Evolutionary conservation across 2,888 invertebrate species (phyloP).

Genomic region (Drosophila mimetica): DNA sequence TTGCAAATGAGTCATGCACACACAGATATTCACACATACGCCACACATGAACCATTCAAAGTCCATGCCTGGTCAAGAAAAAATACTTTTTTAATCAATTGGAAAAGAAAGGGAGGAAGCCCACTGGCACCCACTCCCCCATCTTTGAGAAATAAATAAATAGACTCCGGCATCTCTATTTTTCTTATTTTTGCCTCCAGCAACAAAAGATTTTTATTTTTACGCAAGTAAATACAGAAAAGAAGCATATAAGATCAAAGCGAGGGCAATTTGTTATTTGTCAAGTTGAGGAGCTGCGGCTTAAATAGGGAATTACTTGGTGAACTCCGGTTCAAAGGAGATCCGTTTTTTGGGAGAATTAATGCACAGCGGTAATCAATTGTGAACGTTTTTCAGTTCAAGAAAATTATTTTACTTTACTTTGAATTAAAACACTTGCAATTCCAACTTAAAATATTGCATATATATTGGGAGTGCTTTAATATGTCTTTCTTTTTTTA

Average conservation of each 20-base stretch:
- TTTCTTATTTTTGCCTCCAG: slow-evolving; percentile 2
- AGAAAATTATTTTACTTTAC: too few relatives aligned
- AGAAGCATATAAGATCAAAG: slow-evolving; percentile 21
- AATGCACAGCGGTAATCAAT: too few relatives aligned
- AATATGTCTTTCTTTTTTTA: too few relatives aligned
- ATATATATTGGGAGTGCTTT: too few relatives aligned
- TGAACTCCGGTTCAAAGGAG: slow-evolving; percentile 4
- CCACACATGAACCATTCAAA: slow-evolving; percentile 44
- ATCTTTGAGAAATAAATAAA: slow-evolving; percentile 32
- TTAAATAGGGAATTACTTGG: slow-evolving; percentile 18
- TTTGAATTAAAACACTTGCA: too few relatives aligned
- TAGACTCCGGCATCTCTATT: slow-evolving; percentile 1
- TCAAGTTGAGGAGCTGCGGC: slow-evolving; percentile 12
- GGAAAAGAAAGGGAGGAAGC: slow-evolving; percentile 42
- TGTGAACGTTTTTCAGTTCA: too few relatives aligned
- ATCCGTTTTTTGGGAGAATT: too few relatives aligned
- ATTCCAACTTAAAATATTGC: too few relatives aligned
- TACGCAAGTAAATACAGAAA: slow-evolving; percentile 4
- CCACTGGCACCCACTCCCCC: background rate
- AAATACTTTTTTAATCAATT: slow-evolving; percentile 66
- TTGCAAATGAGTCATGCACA: slow-evolving; percentile 57
- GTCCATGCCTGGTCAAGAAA: slow-evolving; percentile 47
- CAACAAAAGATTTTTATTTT: slow-evolving; percentile 18
- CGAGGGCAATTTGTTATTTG: slow-evolving; percentile 28
- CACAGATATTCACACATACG: slow-evolving; percentile 21